Evolutionary conservation across 2,797 vertebrate species (phyloP).

Genomic region (Chiropotes sagulatus): DNA sequence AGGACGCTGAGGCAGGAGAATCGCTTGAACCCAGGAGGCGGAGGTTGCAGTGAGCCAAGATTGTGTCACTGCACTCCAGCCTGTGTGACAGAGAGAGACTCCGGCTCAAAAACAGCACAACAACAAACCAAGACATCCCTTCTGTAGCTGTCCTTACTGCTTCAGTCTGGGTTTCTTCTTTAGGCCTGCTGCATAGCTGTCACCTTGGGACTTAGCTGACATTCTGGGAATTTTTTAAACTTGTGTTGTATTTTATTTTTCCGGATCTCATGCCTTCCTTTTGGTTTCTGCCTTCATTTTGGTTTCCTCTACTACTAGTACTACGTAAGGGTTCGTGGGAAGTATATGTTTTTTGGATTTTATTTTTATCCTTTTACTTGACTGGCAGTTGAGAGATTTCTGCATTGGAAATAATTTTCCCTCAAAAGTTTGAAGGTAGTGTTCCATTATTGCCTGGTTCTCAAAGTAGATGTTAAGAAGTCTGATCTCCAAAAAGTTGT

Average conservation of each 20-base stretch:
- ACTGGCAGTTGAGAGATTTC: neutral
- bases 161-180: neutral
- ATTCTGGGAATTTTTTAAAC: slow-evolving; percentile 31
- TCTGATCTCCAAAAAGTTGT: neutral
- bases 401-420: neutral
- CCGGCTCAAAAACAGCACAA: neutral
- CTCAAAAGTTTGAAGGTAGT: neutral
- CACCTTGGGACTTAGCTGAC: slow-evolving; percentile 8
- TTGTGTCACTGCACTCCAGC: neutral
- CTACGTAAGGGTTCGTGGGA: neutral
- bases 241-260: slow-evolving; percentile 20
- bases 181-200: neutral
- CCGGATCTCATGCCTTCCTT: neutral
- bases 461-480: neutral
- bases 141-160: neutral
- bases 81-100: neutral
- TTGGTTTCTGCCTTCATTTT: neutral
- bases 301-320: neutral
- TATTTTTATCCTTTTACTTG: neutral
- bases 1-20: neutral
- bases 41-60: neutral
- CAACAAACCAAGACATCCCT: neutral
- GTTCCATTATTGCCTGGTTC: neutral
- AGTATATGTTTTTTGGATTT: neutral
- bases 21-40: neutral